phyloP scores from a whole-genome alignment of 2,888 invertebrate species.

The Camptogramma bilineatum region DNA sequence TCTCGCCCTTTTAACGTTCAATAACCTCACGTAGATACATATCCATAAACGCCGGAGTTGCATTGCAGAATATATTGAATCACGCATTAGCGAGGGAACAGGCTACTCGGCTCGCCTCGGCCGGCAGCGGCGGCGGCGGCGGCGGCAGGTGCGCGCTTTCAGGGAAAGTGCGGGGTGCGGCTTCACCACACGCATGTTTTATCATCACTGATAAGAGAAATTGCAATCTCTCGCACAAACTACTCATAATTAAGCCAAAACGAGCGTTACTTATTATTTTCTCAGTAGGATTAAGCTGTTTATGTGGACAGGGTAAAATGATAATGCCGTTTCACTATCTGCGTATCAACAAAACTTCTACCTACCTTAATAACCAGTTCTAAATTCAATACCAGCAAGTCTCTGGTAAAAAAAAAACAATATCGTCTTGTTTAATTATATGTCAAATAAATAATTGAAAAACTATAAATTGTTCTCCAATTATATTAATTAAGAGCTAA shows the following conservation, averaged over 20 bases:
- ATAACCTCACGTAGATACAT: constrained; percentile 68
- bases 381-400: not conserved
- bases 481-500: constrained; percentile 35
- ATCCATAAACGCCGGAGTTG: constrained; percentile 66
- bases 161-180: constrained; percentile 82
- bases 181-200: constrained; percentile 77
- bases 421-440: constrained; percentile 8
- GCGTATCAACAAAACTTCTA: not conserved
- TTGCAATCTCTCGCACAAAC: constrained; percentile 67
- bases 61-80: constrained; percentile 68
- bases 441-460: constrained; percentile 25
- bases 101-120: constrained; percentile 47
- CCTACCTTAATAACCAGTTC: not conserved
- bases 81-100: constrained; percentile 64
- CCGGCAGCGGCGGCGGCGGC: constrained; percentile 2
- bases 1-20: constrained; percentile 64
- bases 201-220: constrained; percentile 82
- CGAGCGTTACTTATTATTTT: constrained; percentile 36
- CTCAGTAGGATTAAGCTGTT: constrained; percentile 7
- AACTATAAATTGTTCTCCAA: constrained; percentile 31
- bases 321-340: not conserved
- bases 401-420: constrained; percentile 7
- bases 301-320: not conserved
- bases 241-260: constrained; percentile 59
- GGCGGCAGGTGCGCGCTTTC: constrained; percentile 62